phyloP scores from a whole-genome alignment of 2,797 vertebrate genomes.

The Champsocephalus esox region DNA sequence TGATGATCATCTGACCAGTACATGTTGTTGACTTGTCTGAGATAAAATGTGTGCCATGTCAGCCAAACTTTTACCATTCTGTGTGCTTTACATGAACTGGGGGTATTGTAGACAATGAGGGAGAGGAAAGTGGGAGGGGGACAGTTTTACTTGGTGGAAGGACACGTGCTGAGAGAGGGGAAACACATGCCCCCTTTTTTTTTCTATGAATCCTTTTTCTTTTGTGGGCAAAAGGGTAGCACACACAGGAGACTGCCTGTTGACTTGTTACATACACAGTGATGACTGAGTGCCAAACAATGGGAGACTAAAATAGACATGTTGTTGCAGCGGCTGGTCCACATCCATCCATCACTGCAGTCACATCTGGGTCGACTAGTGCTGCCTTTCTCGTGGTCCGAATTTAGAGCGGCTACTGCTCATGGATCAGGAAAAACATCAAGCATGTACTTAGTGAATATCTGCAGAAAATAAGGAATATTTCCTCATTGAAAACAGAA shows the following conservation, averaged over 20 bases:
- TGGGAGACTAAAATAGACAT: constrained; percentile 80
- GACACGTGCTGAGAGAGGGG: constrained; percentile 70
- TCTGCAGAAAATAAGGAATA: constrained; percentile 30
- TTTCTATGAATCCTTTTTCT: constrained; percentile 56
- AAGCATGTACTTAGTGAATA: constrained; percentile 1
- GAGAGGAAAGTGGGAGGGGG: constrained; percentile 60
- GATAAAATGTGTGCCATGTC: constrained; percentile 62
- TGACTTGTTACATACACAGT: constrained; percentile 65
- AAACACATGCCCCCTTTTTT: constrained; percentile 68
- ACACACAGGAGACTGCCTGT: constrained; percentile 65
- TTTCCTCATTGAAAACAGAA: background rate
- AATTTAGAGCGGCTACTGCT: constrained; percentile 37
- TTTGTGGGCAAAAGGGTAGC: constrained; percentile 58
- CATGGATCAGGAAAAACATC: constrained; percentile 39
- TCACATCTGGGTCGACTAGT: constrained; percentile 66
- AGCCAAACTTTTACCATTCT: constrained; percentile 62
- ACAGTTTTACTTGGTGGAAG: constrained; percentile 62
- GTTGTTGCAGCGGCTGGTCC: constrained; percentile 67
- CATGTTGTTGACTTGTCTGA: constrained; percentile 36
- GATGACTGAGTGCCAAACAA: constrained; percentile 80
- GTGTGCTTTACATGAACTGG: constrained; percentile 8
- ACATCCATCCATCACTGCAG: constrained; percentile 68
- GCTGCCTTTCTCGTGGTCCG: constrained; percentile 28
- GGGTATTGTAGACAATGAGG: constrained; percentile 34
- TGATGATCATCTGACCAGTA: constrained; percentile 44